Evolutionary conservation across 2,797 vertebrate species (phyloP), one percentile per base, ranked within the genome.

Genomic region (Gymnothorax reevesii): DNA sequence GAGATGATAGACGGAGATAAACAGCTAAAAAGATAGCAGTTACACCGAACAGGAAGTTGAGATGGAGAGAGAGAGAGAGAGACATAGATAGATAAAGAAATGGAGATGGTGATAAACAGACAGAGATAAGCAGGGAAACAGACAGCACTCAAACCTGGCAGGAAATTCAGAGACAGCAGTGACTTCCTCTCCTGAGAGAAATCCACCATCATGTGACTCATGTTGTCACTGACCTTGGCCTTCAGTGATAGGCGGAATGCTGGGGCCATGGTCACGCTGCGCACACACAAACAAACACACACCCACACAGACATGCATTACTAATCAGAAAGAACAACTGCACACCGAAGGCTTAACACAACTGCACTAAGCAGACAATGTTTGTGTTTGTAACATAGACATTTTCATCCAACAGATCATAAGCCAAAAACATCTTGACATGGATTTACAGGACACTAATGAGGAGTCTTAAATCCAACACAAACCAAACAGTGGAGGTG

Each of bases 181-280:
- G 97, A 91, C 91, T 92, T 95, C 69, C 95, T 96, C 89, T 99
- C 98, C 91, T 98, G 98, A 85, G 96, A 97, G 83, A 99, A 99
- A 92, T 99, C 98, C 92, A 99, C 98, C 97, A 99, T 98, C 93
- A 99, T 89, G 93, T 99, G 98, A 92, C 97, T 99, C 98, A 99
- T 99, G 95, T 97, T 98, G 94, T 99, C 97, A 66, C 96, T 98
- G 90, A 97, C 97, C 92, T 99, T 99, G 64, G 98, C 97, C 94
- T 99, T 99, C 90, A 99, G 92, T 6, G 98, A 99, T 82, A 99
- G 96, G 69, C 98, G 97, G 94, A 99, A 99, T n/a, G 98, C 98
- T 0, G 98, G 97, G 73, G 86, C 86, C 86, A 87, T 87, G 9
- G 82, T 84, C 57, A 88, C 84, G 0, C 98, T 99, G 96, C 0